Conservation (phyloP, 2,797 vertebrate species). For the Chaenodraco wilsoni region DNA sequence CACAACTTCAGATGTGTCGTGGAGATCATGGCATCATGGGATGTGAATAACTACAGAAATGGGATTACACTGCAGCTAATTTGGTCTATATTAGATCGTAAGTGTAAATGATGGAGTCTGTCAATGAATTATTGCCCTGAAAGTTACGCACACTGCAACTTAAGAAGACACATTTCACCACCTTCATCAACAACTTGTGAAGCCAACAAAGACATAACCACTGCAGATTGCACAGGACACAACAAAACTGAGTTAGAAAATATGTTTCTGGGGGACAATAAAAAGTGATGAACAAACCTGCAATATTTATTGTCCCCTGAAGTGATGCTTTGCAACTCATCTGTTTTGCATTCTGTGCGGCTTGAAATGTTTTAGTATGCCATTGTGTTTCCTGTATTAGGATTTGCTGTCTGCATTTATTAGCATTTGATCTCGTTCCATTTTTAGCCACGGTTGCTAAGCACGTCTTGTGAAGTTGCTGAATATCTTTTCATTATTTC, state of each 20-base stretch:
- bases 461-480: neutral
- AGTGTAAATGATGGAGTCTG: conserved; percentile 16
- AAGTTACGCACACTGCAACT: conserved; percentile 24
- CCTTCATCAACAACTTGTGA: neutral
- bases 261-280: neutral
- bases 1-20: conserved; percentile 40
- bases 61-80: conserved; percentile 30
- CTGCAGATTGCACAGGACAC: neutral
- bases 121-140: conserved; percentile 39
- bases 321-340: neutral
- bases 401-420: neutral
- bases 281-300: neutral
- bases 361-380: neutral
- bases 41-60: conserved; percentile 41
- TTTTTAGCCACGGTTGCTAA: neutral
- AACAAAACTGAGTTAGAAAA: neutral
- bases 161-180: conserved; percentile 11
- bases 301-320: neutral
- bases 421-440: neutral
- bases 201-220: neutral
- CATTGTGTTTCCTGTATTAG: neutral
- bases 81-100: conserved; percentile 16
- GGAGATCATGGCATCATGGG: conserved; percentile 48
- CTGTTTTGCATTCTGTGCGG: neutral
- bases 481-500: neutral